Evolutionary conservation across 2,888 invertebrate genomes (phyloP).

Genomic region (Neoitamus cyanurus): DNA sequence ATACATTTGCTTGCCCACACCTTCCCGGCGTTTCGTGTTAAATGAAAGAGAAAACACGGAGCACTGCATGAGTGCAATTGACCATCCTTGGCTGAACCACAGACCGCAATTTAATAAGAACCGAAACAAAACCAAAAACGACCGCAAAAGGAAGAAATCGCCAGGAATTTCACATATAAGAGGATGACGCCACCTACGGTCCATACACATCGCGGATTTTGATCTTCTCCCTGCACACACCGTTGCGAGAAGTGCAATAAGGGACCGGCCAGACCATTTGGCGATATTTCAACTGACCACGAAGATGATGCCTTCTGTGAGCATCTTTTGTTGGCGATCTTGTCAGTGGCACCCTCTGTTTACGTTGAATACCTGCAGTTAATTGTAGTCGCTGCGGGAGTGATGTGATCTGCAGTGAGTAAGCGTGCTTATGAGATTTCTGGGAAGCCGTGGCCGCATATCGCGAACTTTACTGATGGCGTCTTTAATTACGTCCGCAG

Average conservation of each 20-base stretch:
- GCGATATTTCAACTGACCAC: not conserved
- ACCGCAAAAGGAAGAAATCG: not conserved
- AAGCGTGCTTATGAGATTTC: not conserved
- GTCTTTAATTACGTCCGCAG: not conserved
- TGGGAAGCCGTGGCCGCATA: not conserved
- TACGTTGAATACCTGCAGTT: constrained; percentile 11
- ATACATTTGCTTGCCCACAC: constrained; percentile 2
- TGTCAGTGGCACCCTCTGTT: constrained; percentile 17
- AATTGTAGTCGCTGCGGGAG: not conserved
- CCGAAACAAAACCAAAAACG: not conserved
- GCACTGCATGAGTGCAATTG: not conserved
- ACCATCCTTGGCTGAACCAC: not conserved
- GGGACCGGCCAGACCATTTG: not conserved
- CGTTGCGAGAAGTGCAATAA: not conserved
- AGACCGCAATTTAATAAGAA: not conserved
- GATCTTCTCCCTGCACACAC: not conserved
- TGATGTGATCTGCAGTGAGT: not conserved
- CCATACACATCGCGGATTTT: not conserved
- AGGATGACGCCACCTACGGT: constrained; percentile 2
- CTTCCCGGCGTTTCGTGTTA: constrained; percentile 2
- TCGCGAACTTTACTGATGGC: constrained; percentile 2
- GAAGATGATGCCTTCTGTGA: not conserved
- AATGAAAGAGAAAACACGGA: constrained; percentile 2
- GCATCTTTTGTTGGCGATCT: constrained; percentile 18
- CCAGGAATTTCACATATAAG: not conserved